Conservation (phyloP, 2,113 vertebrate genomes). For the Dromaius novaehollandiae region DNA sequence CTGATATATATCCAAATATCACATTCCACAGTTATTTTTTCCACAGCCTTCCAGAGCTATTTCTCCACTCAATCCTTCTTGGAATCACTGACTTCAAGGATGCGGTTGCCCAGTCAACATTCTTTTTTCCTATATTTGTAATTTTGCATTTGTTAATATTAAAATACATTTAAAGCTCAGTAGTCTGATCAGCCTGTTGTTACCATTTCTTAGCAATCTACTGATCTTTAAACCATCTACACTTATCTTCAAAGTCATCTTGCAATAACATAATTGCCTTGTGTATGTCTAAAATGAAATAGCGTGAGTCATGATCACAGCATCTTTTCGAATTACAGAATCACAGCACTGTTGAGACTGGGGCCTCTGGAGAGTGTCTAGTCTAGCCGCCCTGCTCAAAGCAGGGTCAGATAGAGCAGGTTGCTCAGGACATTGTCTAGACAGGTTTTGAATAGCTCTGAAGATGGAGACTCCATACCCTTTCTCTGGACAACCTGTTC, state of each 20-base stretch:
- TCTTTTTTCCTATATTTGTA: neutral
- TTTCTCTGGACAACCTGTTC: neutral
- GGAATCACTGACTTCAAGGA: neutral
- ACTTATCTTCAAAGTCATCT: neutral
- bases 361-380: neutral
- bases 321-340: neutral
- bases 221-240: neutral
- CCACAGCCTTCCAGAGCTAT: neutral
- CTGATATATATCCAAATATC: neutral
- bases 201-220: neutral
- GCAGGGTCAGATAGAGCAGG: neutral
- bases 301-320: neutral
- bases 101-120: neutral
- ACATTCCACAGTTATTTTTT: neutral
- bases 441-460: neutral
- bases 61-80: neutral
- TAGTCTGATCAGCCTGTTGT: neutral
- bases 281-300: neutral
- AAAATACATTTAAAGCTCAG: neutral
- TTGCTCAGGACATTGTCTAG: neutral
- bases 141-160: neutral
- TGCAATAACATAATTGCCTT: neutral
- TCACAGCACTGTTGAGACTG: neutral
- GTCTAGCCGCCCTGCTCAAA: neutral
- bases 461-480: neutral